Base-by-base conservation (phyloP, 2,888 invertebrate species). In the Brachyptera risi region DNA sequence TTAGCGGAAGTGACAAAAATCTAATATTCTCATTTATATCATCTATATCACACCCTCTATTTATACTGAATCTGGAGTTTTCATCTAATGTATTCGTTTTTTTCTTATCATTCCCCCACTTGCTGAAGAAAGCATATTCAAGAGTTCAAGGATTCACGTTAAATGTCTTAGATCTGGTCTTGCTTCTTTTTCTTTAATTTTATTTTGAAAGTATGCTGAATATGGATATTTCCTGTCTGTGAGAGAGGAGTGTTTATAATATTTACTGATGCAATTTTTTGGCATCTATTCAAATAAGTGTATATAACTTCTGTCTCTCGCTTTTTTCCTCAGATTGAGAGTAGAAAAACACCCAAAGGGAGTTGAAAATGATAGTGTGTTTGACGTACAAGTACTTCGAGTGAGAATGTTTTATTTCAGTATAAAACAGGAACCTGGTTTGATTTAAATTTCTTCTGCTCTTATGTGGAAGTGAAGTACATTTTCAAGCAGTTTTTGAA, bases 211-310 rank as follows among this genome's bases (percentile, higher is more conserved):
- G n/a, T n/a, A 15, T 17, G 1, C 57, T 57, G 40, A 57, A 57
- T 57, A 40, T 57, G 40, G 57, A 57, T 57, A 19, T 40, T 21
- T 40, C 37, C 42, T 15, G n/a, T n/a, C n/a, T n/a, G n/a, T 42
- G 15, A 17, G 26, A 26, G 24, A 47, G 31, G 21, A 58, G 47
- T 58, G 58, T 47, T 58, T 58, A 58, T n/a, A n/a, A n/a, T 58
- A 58, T 58, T 58, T 58, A 58, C 58, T 44, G 58, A 47, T 17
- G 26, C 58, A 58, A 44, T 58, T 58, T n/a, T 58, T 58, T 42
- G 42, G 42, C 47, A 58, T 27, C 27, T 44, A 58, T 44, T 58
- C 42, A 44, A 21, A 57, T 42, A 21, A 58, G 47, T 37, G 35
- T 31, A 15, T n/a, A 27, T 31, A 31, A n/a, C 9, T 17, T 58